Evolutionary conservation across 2,113 vertebrate genomes (phyloP).

Genomic region (Charadrius vociferus): DNA sequence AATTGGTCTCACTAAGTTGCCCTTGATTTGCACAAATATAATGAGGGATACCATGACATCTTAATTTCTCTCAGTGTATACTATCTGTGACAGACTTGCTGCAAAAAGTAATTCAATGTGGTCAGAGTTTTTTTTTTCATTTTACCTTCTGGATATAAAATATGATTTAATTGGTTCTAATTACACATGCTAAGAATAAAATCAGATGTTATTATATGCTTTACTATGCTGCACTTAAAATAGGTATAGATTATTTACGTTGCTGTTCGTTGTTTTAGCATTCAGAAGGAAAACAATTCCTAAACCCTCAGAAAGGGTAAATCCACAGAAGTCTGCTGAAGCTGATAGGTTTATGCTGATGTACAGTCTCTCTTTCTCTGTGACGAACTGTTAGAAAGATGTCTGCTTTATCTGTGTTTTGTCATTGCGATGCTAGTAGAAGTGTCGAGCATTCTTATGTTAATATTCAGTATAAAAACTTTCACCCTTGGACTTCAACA

Average conservation of each 20-base stretch:
- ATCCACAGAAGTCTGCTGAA: not conserved
- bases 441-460: not conserved
- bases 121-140: not conserved
- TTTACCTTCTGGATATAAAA: not conserved
- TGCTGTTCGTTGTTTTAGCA: not conserved
- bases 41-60: not conserved
- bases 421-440: conserved; percentile 7
- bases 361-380: not conserved
- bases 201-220: not conserved
- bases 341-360: not conserved
- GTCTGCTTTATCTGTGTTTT: not conserved
- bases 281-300: not conserved
- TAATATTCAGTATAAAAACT: not conserved
- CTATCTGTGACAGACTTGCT: not conserved
- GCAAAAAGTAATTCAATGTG: not conserved
- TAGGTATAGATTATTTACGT: not conserved
- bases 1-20: not conserved
- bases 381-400: conserved; percentile 12
- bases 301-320: not conserved
- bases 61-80: not conserved
- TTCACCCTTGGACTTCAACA: not conserved
- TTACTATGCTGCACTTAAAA: not conserved
- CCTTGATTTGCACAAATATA: not conserved
- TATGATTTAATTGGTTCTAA: not conserved
- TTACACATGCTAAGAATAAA: not conserved